Evolutionary conservation across 1,140 invertebrate species (phyloP).

Genomic region (Philotrypesis tridentata): DNA sequence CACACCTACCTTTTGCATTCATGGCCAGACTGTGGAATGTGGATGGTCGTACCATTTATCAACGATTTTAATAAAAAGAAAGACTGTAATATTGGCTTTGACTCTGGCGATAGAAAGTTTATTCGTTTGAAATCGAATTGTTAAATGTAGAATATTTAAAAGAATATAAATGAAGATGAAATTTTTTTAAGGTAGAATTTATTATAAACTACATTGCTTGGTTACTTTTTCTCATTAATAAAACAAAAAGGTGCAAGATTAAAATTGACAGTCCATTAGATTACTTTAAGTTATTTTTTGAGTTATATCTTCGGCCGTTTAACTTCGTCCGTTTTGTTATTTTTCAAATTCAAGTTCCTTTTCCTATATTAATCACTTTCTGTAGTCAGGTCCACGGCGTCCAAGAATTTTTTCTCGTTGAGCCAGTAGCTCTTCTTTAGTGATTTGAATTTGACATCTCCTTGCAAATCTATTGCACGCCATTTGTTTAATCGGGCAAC

Average conservation of each 20-base stretch:
- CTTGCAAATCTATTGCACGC: conserved; percentile 62
- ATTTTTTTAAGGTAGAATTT: neutral
- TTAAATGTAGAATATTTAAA: too few species aligned
- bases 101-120: neutral
- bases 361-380: conserved; percentile 37
- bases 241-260: neutral
- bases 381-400: conserved; percentile 53
- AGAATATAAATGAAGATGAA: too few species aligned
- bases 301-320: conserved; percentile 44
- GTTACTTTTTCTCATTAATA: neutral
- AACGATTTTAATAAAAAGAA: neutral
- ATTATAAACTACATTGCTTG: neutral
- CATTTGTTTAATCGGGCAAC: conserved; percentile 53
- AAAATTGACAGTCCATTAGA: conserved; percentile 26
- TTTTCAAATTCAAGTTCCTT: neutral
- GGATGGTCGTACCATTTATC: neutral
- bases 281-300: conserved; percentile 9
- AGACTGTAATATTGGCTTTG: neutral
- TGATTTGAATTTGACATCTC: conserved; percentile 69
- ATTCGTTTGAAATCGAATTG: too few species aligned
- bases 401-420: conserved; percentile 64
- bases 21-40: conserved; percentile 13
- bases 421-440: conserved; percentile 59
- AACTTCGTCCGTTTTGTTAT: neutral
- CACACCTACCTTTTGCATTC: conserved; percentile 52